phyloP scores from a whole-genome alignment of 1,140 invertebrate species.

The Listronotus bonariensis region DNA sequence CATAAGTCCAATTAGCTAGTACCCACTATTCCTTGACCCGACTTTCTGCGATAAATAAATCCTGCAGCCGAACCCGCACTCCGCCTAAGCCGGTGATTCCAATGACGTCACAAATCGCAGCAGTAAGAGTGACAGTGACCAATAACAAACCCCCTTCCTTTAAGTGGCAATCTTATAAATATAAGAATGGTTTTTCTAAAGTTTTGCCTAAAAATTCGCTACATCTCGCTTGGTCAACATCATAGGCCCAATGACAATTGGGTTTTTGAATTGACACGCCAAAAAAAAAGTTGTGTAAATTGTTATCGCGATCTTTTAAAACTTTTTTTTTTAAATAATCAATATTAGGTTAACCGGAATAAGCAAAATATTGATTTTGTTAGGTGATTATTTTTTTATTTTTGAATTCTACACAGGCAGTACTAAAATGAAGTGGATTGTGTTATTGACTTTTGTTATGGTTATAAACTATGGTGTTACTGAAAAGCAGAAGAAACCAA shows the following conservation, averaged over 20 bases:
- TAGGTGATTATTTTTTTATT: neutral
- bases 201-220: constrained; percentile 4
- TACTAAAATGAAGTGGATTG: constrained; percentile 19
- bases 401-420: neutral
- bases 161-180: neutral
- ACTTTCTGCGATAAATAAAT: neutral
- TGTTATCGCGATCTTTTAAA: neutral
- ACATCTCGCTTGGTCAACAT: constrained; percentile 22
- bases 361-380: neutral
- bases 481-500: constrained; percentile 51
- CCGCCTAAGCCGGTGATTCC: constrained; percentile 21
- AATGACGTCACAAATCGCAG: constrained; percentile 27
- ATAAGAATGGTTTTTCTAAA: constrained; percentile 27
- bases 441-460: constrained; percentile 19
- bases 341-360: too few relatives aligned
- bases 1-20: too few relatives aligned
- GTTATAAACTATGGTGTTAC: constrained; percentile 16
- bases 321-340: too few relatives aligned
- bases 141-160: constrained; percentile 16
- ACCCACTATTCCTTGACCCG: too few relatives aligned
- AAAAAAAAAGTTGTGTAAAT: neutral
- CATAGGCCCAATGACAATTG: constrained; percentile 32
- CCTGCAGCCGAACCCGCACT: neutral
- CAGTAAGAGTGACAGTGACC: constrained; percentile 12
- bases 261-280: constrained; percentile 32